Conservation (phyloP, 2,888 invertebrate species). For the Leptothorax acervorum region DNA sequence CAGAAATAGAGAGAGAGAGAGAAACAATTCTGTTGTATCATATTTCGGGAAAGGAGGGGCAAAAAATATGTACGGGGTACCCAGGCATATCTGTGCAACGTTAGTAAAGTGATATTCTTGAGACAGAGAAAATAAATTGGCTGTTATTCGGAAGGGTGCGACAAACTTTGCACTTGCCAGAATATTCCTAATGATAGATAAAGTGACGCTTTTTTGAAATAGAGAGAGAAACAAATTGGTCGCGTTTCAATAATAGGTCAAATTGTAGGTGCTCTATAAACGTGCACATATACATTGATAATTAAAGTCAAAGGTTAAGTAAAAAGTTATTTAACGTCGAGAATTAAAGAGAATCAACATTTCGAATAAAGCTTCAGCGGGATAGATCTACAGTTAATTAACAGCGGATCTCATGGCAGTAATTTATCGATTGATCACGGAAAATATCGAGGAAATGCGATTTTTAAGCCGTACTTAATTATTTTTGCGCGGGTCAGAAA, state of each 20-base stretch:
- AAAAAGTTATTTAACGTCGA: conserved; percentile 1
- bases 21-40: conserved; percentile 11
- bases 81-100: neutral
- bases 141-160: conserved; percentile 1
- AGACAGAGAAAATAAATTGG: conserved; percentile 22
- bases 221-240: neutral
- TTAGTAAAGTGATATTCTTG: neutral
- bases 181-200: neutral
- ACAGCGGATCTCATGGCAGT: neutral
- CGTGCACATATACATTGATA: neutral
- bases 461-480: neutral
- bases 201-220: neutral
- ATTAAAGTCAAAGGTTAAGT: conserved; percentile 10
- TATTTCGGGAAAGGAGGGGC: conserved; percentile 19
- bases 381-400: neutral
- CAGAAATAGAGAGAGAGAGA: no score
- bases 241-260: neutral
- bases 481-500: neutral
- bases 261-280: neutral
- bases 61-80: neutral
- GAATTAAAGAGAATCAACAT: neutral
- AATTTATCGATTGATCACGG: neutral
- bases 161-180: neutral
- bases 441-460: neutral
- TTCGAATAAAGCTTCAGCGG: neutral